These are phyloP conservation scores for Hydroisotoma schaefferi DNA, from an alignment of 2,888 invertebrate genomes.

Conservation along the genomic window DNA sequence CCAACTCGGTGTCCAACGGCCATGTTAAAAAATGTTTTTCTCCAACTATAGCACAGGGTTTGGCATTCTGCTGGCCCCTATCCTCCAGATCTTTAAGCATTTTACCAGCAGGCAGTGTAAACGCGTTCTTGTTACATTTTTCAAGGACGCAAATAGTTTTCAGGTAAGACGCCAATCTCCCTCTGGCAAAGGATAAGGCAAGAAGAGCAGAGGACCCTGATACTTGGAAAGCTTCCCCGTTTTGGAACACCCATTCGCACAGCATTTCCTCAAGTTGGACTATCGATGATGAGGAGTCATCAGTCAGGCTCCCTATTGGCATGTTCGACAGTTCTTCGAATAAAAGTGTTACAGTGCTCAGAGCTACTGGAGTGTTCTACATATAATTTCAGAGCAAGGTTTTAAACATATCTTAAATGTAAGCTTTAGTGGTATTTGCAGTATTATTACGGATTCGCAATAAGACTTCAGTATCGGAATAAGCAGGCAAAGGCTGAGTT, in stretches of 20 bases:
- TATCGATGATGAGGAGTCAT: slow-evolving; percentile 16
- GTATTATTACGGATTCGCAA: slow-evolving; percentile 1
- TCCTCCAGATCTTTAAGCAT: slow-evolving; percentile 20
- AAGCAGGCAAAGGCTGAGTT: slow-evolving; percentile 18
- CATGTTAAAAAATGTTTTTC: slow-evolving; percentile 10
- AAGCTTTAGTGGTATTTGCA: background rate
- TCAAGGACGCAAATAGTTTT: slow-evolving; percentile 20
- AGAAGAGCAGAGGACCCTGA: slow-evolving; percentile 19
- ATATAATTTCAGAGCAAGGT: background rate
- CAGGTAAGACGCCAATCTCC: slow-evolving; percentile 14
- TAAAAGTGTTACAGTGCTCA: slow-evolving; percentile 15
- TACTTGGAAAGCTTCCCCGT: background rate
- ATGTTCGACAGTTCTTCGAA: slow-evolving; percentile 12
- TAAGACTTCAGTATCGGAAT: slow-evolving; percentile 25
- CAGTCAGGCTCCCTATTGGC: slow-evolving; percentile 19
- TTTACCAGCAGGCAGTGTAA: slow-evolving; percentile 13
- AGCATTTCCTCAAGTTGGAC: slow-evolving; percentile 23
- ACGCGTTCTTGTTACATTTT: background rate
- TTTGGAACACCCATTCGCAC: slow-evolving; percentile 9
- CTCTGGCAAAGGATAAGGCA: slow-evolving; percentile 26
- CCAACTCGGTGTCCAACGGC: slow-evolving; percentile 22
- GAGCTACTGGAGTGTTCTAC: slow-evolving; percentile 13
- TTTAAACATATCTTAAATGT: background rate
- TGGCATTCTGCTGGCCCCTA: slow-evolving; percentile 3
- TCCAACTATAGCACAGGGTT: slow-evolving; percentile 9